Conservation (phyloP, 1,140 invertebrate genomes). For the Drosophila sechellia region DNA sequence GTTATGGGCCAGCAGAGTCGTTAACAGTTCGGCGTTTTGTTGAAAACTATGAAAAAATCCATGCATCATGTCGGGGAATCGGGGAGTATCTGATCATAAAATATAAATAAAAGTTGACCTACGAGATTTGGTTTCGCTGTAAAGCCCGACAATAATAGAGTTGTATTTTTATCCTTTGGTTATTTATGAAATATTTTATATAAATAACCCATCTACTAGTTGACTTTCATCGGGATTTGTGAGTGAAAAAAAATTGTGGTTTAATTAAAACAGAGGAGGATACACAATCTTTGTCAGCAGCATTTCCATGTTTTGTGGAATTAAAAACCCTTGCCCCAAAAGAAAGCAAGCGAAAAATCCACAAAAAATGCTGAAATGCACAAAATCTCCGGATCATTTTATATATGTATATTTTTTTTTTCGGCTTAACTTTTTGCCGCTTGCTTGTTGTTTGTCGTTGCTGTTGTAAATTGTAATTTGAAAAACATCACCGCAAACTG, state of each 20-base stretch:
- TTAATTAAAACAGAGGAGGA: conserved; percentile 32
- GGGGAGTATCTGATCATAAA: conserved; percentile 24
- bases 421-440: conserved; percentile 42
- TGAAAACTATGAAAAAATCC: conserved; percentile 44
- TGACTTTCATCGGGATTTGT: conserved; percentile 8
- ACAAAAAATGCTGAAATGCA: conserved; percentile 6
- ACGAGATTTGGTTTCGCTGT: conserved; percentile 16
- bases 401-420: conserved; percentile 19
- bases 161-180: conserved; percentile 1
- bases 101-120: conserved; percentile 31
- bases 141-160: neutral
- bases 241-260: conserved; percentile 2
- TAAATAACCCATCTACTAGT: neutral
- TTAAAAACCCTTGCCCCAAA: conserved; percentile 9
- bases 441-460: conserved; percentile 39
- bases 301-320: conserved; percentile 12
- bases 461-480: conserved; percentile 82
- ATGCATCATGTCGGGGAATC: neutral
- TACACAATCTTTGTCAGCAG: conserved; percentile 7
- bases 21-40: conserved; percentile 48
- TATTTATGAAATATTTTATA: conserved; percentile 5
- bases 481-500: conserved; percentile 82
- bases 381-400: conserved; percentile 54
- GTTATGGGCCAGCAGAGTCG: conserved; percentile 40
- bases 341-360: conserved; percentile 1